Evolutionary conservation across 30 jellyfish, hydroid and myxozoan species (phyloP), one percentile per base, ranked within the genome.

Genomic region (Clytia hemisphaerica): DNA sequence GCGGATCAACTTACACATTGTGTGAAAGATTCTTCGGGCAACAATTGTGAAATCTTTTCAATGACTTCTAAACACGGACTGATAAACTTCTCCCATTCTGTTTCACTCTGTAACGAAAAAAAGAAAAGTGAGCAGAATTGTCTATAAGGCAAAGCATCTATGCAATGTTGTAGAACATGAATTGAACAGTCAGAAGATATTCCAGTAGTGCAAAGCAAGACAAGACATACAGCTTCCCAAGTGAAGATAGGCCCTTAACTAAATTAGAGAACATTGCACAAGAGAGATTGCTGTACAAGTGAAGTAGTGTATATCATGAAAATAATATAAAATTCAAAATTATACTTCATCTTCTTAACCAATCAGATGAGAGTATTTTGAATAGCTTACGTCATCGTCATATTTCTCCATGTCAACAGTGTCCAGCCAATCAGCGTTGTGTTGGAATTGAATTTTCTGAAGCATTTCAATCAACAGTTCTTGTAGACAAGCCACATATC

Each of bases 381-480:
- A 1, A 57, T 45, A 45, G 37, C 90, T 2, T 59, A 69, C 92
- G 71, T 78, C 93, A 6, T 73, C 92, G 27, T 59, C 83, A 31
- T 15, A 51, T 35, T 86, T 85, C 21, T 79, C 93, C 65, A 71
- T 84, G 30, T 86, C 96, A 71, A 78, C 24, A n/a, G 73, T 91
- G 4, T 62, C 83, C 63, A 86, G 59, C 83, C 89, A 89, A 14
- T 34, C 46, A 14, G 64, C 75, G 30, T 86, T 86, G 37, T 58
- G 89, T 47, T 75, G 42, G 58, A 76, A 55, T 46, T 86, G 96
- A 25, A 86, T 24, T 44, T 86, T 79, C 35, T 38, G 58, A 6
- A 86, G 67, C n/a, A 86, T 46, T 25, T 78, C 58, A 26, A 38
- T 38, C 15, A 79, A 83, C 34, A 86, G 49, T 27, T 86, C 92